Evolutionary conservation across 2,797 vertebrate species (phyloP), one percentile per base, ranked within the genome.

Genomic region (Dallia pectoralis): DNA sequence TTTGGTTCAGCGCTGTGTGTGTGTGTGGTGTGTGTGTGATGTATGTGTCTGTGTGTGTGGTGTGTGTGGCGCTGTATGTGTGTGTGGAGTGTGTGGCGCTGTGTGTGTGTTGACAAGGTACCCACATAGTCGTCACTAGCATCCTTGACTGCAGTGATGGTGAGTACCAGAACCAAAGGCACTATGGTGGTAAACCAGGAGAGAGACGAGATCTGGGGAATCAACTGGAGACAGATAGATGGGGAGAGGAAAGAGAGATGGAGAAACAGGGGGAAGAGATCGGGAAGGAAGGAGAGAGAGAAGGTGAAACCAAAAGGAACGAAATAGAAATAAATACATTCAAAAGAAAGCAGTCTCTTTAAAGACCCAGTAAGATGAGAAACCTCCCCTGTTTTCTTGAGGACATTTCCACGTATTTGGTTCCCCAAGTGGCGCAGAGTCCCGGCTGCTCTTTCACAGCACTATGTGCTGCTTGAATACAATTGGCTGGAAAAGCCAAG

Each of bases 81-180:
- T 30, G 61, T 63, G 61, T 63, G 61, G 61, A 29, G 63, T 36
- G 59, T 61, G 22, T 40, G 40, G 11, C 16, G 61, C n/a, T 25
- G 47, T 59, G 59, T 25, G 7, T 19, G 16, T 40, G 30, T 48
- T 12, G 3, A 33, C 25, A 15, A 9, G 0, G 49, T n/a, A 84
- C 96, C 96, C 90, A 98, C 97, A 1, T 96, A 98, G 89, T 98
- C 97, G 30, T 98, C 97, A 0, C 95, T 96, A 84, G 96, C 97
- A 25, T 98, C 97, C 91, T 98, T 98, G 70, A 98, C 96, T 75
- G 97, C 96, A 19, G 97, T 98, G 92, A 98, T 96, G 89, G 93
- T 95, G 79, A 98, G 93, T 85, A 98, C 97, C 70, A 98, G 94
- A 84, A 95, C 97, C 92, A 98, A 95, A 97, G 97, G 97, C 97